Conservation (phyloP, 2,888 invertebrate species). For the Cacoxenus indagator region DNA sequence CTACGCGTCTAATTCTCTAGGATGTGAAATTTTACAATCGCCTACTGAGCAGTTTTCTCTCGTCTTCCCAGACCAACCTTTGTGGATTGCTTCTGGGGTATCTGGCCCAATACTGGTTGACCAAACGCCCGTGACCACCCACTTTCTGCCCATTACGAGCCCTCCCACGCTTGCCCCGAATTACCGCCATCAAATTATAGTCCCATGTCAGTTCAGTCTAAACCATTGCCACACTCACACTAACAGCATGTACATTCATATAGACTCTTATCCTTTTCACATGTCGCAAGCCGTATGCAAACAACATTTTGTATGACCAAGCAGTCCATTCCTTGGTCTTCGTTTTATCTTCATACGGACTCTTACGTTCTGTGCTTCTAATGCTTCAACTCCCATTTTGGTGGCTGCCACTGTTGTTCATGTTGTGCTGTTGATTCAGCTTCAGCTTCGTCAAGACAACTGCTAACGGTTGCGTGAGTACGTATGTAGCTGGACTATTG, state of each 20-base stretch:
- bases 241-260: constrained; percentile 26
- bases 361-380: constrained; percentile 62
- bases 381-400: neutral
- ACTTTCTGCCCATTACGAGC: constrained; percentile 54
- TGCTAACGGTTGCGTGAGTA: constrained; percentile 45
- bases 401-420: constrained; percentile 49
- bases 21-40: constrained; percentile 66
- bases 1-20: constrained; percentile 64
- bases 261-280: constrained; percentile 58
- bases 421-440: constrained; percentile 49
- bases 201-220: constrained; percentile 52
- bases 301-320: constrained; percentile 67
- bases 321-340: constrained; percentile 46
- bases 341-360: constrained; percentile 56
- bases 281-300: constrained; percentile 70
- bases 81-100: constrained; percentile 9
- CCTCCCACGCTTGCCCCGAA: constrained; percentile 31
- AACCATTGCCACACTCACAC: constrained; percentile 33
- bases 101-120: constrained; percentile 39
- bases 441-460: constrained; percentile 47
- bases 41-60: constrained; percentile 62
- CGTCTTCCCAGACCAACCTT: constrained; percentile 1
- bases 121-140: constrained; percentile 35
- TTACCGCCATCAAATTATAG: constrained; percentile 54
- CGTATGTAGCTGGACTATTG: constrained; percentile 57